Evolutionary conservation across 2,888 invertebrate species (phyloP).

Genomic region (Phalera bucephala): DNA sequence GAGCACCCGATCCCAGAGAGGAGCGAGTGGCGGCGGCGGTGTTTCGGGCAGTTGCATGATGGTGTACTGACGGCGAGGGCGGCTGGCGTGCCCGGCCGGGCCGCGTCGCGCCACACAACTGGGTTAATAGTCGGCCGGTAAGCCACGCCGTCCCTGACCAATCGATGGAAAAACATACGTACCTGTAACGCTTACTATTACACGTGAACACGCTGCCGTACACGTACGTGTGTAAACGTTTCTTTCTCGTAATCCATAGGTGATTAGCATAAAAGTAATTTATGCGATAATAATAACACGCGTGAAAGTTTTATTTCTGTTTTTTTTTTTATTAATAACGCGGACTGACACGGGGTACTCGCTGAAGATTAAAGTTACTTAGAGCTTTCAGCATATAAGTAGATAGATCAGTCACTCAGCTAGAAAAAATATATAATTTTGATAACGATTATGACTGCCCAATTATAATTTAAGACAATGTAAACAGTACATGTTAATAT

Average conservation of each 20-base stretch:
- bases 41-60: slow-evolving; percentile 76
- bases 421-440: too few relatives aligned
- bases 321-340: too few relatives aligned
- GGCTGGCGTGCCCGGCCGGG: slow-evolving; percentile 69
- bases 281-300: neutral
- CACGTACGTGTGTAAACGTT: slow-evolving; percentile 4
- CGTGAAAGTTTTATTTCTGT: neutral
- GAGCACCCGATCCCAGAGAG: slow-evolving; percentile 91
- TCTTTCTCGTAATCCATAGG: slow-evolving; percentile 12
- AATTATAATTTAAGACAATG: too few relatives aligned
- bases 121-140: slow-evolving; percentile 81
- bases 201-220: slow-evolving; percentile 11
- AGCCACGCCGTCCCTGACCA: slow-evolving; percentile 75
- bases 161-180: slow-evolving; percentile 66
- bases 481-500: too few relatives aligned
- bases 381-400: too few relatives aligned
- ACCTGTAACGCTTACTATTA: slow-evolving; percentile 15
- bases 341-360: too few relatives aligned
- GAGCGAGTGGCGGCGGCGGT: slow-evolving; percentile 84
- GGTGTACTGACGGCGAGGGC: slow-evolving; percentile 44
- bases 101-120: slow-evolving; percentile 75
- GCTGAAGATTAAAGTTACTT: too few relatives aligned
- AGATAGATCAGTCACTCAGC: too few relatives aligned
- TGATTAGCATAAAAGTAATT: slow-evolving; percentile 19
- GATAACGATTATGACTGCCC: too few relatives aligned